Percentiles rank a stretch among this genome's conserved stretches.
phyloP scores from a whole-genome alignment of 2,888 invertebrate species.

The Allophyes oxyacanthae region DNA sequence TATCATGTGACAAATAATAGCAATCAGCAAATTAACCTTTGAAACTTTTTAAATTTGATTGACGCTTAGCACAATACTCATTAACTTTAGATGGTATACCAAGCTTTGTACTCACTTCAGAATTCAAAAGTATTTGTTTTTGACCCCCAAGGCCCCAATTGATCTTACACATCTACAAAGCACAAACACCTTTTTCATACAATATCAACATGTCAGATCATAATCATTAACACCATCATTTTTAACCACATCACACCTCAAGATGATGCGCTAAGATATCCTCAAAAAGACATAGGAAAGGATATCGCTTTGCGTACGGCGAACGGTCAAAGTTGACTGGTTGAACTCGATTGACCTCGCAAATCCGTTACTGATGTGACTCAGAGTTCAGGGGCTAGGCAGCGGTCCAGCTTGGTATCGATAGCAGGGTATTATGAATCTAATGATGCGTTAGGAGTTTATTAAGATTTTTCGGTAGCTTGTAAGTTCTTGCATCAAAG shows the following conservation, averaged over 20 bases:
- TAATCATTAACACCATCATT: slow-evolving; percentile 45
- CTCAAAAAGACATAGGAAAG: slow-evolving; percentile 36
- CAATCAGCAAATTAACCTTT: too few relatives aligned
- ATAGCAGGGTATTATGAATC: slow-evolving; percentile 20
- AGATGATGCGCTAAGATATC: slow-evolving; percentile 44
- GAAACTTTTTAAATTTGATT: too few relatives aligned
- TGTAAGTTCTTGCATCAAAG: too few relatives aligned
- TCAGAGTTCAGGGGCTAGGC: slow-evolving; percentile 45
- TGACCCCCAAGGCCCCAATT: not conserved
- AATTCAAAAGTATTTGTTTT: not conserved
- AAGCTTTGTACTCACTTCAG: too few relatives aligned
- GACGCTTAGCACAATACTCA: too few relatives aligned
- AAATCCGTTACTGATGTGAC: slow-evolving; percentile 58
- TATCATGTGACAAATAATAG: too few relatives aligned
- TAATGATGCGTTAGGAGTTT: not conserved
- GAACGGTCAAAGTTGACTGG: slow-evolving; percentile 81
- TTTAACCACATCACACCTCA: slow-evolving; percentile 42
- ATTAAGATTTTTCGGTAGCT: too few relatives aligned
- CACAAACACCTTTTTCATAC: slow-evolving; percentile 16
- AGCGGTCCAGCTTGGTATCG: slow-evolving; percentile 23
- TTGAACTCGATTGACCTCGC: slow-evolving; percentile 83
- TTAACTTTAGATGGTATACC: too few relatives aligned
- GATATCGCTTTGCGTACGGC: slow-evolving; percentile 56
- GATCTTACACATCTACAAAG: not conserved
- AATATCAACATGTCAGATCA: slow-evolving; percentile 30